These are phyloP conservation scores for Dicaeum eximium DNA, from an alignment of 2,113 vertebrate genomes.

Conservation along the genomic window DNA sequence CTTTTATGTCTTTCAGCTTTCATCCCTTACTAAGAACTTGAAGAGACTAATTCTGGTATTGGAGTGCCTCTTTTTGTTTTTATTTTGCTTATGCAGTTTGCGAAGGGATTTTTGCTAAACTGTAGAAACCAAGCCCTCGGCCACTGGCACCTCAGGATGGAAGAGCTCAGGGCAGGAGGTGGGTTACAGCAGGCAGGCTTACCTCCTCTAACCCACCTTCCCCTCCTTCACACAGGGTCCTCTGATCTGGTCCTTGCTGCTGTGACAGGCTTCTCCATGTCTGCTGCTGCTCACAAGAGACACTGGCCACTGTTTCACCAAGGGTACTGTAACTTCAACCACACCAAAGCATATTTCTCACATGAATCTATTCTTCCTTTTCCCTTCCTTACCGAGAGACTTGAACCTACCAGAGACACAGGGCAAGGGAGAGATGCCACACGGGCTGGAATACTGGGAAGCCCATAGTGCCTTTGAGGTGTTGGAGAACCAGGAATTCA, in stretches of 20 bases:
- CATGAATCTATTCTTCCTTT: neutral
- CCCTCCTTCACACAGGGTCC: neutral
- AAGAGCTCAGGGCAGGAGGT: neutral
- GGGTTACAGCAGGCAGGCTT: neutral
- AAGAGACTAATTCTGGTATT: neutral
- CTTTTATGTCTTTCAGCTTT: neutral
- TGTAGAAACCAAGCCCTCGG: neutral
- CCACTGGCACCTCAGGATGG: neutral
- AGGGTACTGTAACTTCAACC: neutral
- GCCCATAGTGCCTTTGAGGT: neutral
- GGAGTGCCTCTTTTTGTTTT: neutral
- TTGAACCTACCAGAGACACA: neutral
- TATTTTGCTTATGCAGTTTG: neutral
- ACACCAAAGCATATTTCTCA: neutral
- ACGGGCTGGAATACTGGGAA: rapidly evolving
- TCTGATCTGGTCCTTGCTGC: neutral
- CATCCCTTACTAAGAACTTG: neutral
- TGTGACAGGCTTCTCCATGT: neutral
- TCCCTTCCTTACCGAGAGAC: neutral
- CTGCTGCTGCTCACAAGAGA: neutral
- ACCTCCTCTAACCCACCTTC: neutral
- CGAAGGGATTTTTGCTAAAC: neutral
- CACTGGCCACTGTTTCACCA: neutral
- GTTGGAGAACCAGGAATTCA: neutral
- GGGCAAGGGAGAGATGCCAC: neutral